Base-by-base conservation (phyloP, 2,797 vertebrate genomes). In the Miichthys miiuy region DNA sequence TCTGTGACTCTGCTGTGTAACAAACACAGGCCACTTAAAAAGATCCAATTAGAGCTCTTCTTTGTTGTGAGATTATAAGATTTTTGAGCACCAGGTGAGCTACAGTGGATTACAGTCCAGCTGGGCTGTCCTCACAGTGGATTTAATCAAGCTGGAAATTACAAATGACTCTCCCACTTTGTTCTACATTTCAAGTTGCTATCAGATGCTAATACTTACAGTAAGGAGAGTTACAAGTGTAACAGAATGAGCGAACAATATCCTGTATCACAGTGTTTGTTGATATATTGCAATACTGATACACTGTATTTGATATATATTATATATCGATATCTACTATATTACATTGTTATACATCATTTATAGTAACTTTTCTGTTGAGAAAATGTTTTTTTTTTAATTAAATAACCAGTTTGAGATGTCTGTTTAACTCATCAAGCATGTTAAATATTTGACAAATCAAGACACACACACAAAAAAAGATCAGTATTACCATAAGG, bases 11-110 rank as follows among this genome's bases (percentile, higher is more conserved):
- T 54, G 47, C 63, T 44, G 47, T 10, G 8, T 52, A 54, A 80
- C 27, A 74, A 77, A 81, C 48, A 75, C 47, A 60, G 57, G 16
- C 56, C 71, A 76, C 65, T 62, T 44, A 60, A 63, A 78, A 17
- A 42, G 17, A 60, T 30, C 18, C 4, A 11, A 25, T 61, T 3
- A 72, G 9, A 61, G 30, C 11, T 52, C 3, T n/a, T 10, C 18
- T 80, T 66, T 83, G 60, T 21, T 69, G 41, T 82, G 30, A 46
- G 9, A 5, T 51, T 65, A 44, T 52, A 41, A 63, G 41, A 80
- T 16, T 67, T 27, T 64, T 38, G n/a, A 68, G 60, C 1, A 10
- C 42, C 27, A 62, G 52, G 58, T 68, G 50, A 80, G 20, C 21
- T 69, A 3, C 9, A 41, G 21, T n/a, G 0, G 3, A 58, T 23